A percentile compares a stretch with the other conserved stretches of the same genome.
These are phyloP conservation scores for Maniola hyperantus DNA, from an alignment of 2,888 invertebrate species.

Conservation along the genomic window DNA sequence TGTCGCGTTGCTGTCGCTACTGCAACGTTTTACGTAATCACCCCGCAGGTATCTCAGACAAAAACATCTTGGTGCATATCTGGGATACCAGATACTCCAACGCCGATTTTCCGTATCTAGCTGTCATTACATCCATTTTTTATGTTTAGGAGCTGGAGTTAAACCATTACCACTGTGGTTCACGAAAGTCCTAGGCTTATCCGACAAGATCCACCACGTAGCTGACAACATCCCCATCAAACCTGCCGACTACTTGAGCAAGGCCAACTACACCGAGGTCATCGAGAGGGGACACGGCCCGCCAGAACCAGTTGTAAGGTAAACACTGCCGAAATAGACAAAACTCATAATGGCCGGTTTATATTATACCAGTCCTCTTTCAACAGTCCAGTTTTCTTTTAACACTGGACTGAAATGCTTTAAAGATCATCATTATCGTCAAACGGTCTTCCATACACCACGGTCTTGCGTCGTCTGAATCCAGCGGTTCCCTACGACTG, in stretches of 20 bases:
- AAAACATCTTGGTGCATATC: too few species aligned
- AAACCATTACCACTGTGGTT: constrained; percentile 67
- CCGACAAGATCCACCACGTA: constrained; percentile 84
- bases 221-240: constrained; percentile 85
- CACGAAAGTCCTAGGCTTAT: constrained; percentile 77
- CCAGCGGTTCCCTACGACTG: too few species aligned
- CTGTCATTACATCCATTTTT: too few species aligned
- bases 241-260: constrained; percentile 83
- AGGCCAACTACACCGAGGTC: constrained; percentile 86
- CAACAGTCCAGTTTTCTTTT: too few species aligned
- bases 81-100: too few species aligned
- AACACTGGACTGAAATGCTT: background rate
- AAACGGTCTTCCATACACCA: too few species aligned
- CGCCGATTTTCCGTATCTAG: too few species aligned
- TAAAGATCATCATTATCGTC: too few species aligned
- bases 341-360: background rate
- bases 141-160: constrained; percentile 51
- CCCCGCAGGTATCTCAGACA: too few species aligned
- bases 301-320: constrained; percentile 84
- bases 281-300: constrained; percentile 89
- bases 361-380: background rate
- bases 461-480: too few species aligned
- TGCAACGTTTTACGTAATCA: too few species aligned
- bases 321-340: constrained; percentile 30
- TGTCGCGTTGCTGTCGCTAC: too few species aligned